These are phyloP conservation scores for Dendrolimus houi DNA, from an alignment of 2,888 invertebrate species.

Conservation along the genomic window DNA sequence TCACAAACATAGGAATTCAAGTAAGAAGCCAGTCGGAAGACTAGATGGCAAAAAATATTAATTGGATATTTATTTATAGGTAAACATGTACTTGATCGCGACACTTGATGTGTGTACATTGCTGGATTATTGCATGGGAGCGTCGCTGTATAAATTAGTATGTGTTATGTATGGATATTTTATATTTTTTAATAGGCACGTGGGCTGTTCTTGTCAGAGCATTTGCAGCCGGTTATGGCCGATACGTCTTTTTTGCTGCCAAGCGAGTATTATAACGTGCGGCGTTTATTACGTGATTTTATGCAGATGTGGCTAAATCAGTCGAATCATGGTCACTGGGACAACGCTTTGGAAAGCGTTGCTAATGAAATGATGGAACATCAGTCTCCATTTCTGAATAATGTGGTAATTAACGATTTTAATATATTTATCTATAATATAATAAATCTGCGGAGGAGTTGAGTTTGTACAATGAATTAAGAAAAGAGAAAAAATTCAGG, in stretches of 20 bases:
- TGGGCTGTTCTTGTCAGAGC: constrained; percentile 28
- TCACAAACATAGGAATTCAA: no score
- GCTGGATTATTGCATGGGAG: no score
- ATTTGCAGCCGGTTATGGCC: constrained; percentile 12
- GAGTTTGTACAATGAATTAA: no score
- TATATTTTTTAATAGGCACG: constrained; percentile 28
- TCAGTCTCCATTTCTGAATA: constrained; percentile 26
- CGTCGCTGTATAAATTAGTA: neutral
- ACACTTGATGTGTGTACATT: no score
- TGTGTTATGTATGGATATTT: neutral
- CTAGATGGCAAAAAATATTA: no score
- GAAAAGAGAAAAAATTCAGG: no score
- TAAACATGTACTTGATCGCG: no score
- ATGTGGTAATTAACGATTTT: constrained; percentile 32
- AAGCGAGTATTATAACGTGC: constrained; percentile 32
- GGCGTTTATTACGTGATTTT: constrained; percentile 32
- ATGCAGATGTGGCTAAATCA: constrained; percentile 26
- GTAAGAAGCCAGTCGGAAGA: no score
- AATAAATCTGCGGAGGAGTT: no score
- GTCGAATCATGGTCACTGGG: constrained; percentile 13
- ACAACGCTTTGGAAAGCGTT: constrained; percentile 21
- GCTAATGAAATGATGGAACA: constrained; percentile 28
- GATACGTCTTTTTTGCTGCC: constrained; percentile 30
- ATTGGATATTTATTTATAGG: no score
- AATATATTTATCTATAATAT: no score